Base-by-base conservation (phyloP, 2,113 vertebrate species). In the Probosciger aterrimus region DNA sequence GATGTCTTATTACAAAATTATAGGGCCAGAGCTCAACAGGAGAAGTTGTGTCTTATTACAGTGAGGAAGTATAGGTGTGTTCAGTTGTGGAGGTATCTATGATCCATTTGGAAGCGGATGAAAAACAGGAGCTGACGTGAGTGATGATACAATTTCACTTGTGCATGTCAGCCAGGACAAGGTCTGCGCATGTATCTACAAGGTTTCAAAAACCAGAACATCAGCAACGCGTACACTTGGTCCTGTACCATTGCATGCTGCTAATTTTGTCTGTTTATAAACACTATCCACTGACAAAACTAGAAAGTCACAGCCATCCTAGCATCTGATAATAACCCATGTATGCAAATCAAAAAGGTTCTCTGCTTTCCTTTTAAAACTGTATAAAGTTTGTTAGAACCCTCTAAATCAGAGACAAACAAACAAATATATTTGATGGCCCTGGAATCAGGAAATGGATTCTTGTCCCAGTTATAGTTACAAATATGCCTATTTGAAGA, bases 1-100 rank as follows among this genome's bases (percentile, higher is more conserved):
- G 92, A 89, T 91, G 88, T 82, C 86, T 97, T 91, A 96, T 95
- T 94, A 82, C 77, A 91, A 92, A 95, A 97, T 96, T 93, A 91
- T 0, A 97, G 88, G 74, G 63, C 73, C 86, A 95, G 88, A 92
- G 44, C 80, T 62, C 15, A 80, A 69, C 52, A 50, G n/a, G 27
- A 80, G 67, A 85, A 94, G 74, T 39, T 73, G 15, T 46, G 74
- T 33, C 52, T 89, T 49, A 52, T 44, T 64, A 57, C n/a, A 91
- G 59, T 17, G 62, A 79, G 75, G 83, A 74, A 88, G 74, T 31
- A 39, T 2, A 1, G 68, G 52, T 31, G 11, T 9, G 22, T 57
- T 96, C 90, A 67, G 35, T 63, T 88, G 65, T 20, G 35, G 47
- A 90, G 30, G 52, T 33, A 86, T 22, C 88, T 57, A 9, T 7